These are phyloP conservation scores for Kryptolebias ocellatus DNA, from an alignment of 2,797 vertebrate species.

Conservation along the genomic window DNA sequence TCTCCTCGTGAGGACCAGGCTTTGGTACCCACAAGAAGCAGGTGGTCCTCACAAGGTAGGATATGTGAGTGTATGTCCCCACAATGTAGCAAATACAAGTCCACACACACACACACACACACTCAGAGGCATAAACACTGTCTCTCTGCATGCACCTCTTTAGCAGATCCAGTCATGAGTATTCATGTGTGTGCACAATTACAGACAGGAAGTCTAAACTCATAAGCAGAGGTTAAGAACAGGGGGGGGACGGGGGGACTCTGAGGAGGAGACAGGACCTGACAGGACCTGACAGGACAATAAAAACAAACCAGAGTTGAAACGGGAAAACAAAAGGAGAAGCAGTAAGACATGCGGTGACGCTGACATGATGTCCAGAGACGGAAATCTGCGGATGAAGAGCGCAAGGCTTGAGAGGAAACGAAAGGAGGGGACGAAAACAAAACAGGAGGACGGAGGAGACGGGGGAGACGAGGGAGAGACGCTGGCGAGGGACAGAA, in stretches of 20 bases:
- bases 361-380: slow-evolving; percentile 37
- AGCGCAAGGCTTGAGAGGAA: slow-evolving; percentile 43
- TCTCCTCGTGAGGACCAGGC: too few species aligned
- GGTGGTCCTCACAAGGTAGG: too few species aligned
- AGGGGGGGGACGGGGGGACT: not conserved
- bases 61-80: too few species aligned
- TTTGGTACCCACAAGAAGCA: too few species aligned
- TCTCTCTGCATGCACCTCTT: slow-evolving; percentile 7
- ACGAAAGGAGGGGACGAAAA: slow-evolving; percentile 33
- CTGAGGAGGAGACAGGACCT: slow-evolving; percentile 12
- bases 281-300: slow-evolving; percentile 15
- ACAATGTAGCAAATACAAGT: too few species aligned
- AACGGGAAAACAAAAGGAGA: slow-evolving; percentile 4
- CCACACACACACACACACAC: slow-evolving; percentile 4
- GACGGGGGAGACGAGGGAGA: not conserved
- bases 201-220: slow-evolving; percentile 20
- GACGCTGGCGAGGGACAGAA: slow-evolving; percentile 45
- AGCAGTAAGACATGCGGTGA: slow-evolving; percentile 19
- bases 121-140: not conserved
- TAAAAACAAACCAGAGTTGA: slow-evolving; percentile 14
- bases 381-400: slow-evolving; percentile 48
- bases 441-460: not conserved
- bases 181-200: slow-evolving; percentile 29
- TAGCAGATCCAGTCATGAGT: slow-evolving; percentile 22
- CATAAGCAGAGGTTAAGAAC: slow-evolving; percentile 19